Evolutionary conservation across 2,113 vertebrate species (phyloP).

Genomic region (Struthidea cinerea): DNA sequence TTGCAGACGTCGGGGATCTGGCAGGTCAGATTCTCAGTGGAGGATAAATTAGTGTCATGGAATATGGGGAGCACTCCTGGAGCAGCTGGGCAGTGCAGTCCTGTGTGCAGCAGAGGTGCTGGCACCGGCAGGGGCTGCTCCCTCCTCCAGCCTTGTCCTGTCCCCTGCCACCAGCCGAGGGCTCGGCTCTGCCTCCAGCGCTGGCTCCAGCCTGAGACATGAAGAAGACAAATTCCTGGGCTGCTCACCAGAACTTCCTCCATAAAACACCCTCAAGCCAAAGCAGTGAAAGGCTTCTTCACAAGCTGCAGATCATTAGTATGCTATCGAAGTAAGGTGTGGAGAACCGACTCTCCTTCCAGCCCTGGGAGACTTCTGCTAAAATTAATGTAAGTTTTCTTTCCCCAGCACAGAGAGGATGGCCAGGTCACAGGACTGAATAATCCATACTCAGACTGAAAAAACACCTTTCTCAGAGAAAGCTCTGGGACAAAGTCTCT

Average conservation of each 20-base stretch:
- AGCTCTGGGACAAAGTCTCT: not conserved
- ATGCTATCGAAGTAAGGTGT: not conserved
- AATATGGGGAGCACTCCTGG: not conserved
- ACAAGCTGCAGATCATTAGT: not conserved
- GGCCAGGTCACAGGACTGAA: not conserved
- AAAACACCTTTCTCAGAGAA: not conserved
- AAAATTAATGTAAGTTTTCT: not conserved
- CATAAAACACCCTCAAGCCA: not conserved
- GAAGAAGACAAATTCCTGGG: not conserved
- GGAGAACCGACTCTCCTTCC: not conserved
- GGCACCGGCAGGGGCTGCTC: not conserved
- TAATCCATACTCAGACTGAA: not conserved
- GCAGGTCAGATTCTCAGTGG: not conserved
- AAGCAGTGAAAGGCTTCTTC: not conserved
- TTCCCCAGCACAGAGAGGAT: not conserved
- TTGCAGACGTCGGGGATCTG: not conserved
- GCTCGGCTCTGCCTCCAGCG: not conserved
- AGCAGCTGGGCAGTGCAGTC: not conserved
- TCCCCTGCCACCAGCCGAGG: fast-evolving
- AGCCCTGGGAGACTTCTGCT: not conserved
- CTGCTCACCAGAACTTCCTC: not conserved
- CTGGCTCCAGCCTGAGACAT: not conserved
- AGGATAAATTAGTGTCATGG: not conserved
- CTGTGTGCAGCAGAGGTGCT: not conserved
- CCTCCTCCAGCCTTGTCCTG: not conserved